Percentiles rank a stretch among this genome's conserved stretches.
Conservation (phyloP, 2,113 vertebrate genomes). For the Penelope pileata region DNA sequence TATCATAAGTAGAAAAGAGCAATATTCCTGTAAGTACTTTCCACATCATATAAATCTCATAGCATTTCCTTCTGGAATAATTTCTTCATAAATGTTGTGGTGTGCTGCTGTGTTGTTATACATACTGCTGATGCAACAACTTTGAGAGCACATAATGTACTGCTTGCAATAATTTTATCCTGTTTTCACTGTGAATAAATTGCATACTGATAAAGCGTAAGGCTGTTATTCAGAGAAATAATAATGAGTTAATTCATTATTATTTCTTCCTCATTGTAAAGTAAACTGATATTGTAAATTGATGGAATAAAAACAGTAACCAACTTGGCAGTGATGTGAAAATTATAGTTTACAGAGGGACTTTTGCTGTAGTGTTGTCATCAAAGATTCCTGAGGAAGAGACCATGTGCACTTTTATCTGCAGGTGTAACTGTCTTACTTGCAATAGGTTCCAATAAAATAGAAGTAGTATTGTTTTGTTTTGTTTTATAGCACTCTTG, state of each 20-base stretch:
- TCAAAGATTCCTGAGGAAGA: neutral
- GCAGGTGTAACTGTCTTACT: neutral
- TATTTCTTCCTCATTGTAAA: neutral
- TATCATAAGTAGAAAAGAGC: neutral
- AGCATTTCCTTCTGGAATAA: neutral
- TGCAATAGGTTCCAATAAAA: neutral
- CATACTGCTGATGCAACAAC: neutral
- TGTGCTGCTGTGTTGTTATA: neutral
- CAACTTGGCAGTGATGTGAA: neutral
- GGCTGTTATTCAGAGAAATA: neutral
- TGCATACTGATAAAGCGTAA: neutral
- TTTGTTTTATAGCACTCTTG: neutral
- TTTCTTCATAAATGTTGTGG: neutral
- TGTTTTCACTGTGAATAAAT: neutral
- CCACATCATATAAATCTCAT: neutral
- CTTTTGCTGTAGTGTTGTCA: neutral
- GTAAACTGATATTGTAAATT: neutral
- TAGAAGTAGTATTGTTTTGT: too few species aligned
- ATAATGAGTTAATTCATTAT: neutral
- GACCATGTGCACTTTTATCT: neutral
- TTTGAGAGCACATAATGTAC: neutral
- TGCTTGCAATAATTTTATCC: neutral
- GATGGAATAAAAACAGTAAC: neutral
- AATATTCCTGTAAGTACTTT: too few species aligned
- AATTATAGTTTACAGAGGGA: neutral